Conservation (phyloP, 1,140 invertebrate species). For the Acromyrmex echinatior region DNA sequence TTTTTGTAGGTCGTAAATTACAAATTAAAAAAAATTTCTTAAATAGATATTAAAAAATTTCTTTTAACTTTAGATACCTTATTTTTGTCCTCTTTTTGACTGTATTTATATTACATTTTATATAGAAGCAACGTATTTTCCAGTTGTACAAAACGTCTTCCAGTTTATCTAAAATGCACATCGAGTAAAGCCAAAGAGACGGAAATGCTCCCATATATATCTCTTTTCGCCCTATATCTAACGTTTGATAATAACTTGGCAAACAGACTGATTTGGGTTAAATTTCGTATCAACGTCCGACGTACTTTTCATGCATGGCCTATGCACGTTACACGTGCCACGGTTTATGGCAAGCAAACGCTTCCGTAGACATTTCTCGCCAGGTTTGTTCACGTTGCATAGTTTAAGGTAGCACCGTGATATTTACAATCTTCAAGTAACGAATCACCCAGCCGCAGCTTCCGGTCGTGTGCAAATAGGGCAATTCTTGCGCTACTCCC, state of each 20-base stretch:
- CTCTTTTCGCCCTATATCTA: not conserved
- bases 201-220: not conserved
- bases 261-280: slow-evolving; percentile 38
- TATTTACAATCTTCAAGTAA: slow-evolving; percentile 25
- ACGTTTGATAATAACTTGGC: slow-evolving; percentile 2
- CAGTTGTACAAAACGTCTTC: not conserved
- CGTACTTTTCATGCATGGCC: slow-evolving; percentile 33
- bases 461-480: slow-evolving; percentile 37
- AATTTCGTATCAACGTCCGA: slow-evolving; percentile 39
- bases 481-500: slow-evolving; percentile 50
- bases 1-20: not conserved
- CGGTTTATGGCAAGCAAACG: slow-evolving; percentile 22
- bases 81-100: not conserved
- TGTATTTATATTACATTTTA: not conserved
- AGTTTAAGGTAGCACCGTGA: not conserved
- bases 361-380: slow-evolving; percentile 31
- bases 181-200: not conserved
- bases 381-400: not conserved
- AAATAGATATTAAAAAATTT: not conserved
- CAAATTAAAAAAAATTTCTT: not conserved
- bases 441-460: slow-evolving; percentile 43
- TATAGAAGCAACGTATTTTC: not conserved
- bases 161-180: not conserved
- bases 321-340: not conserved
- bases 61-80: not conserved